A percentile compares a stretch with the other conserved stretches of the same genome.
Evolutionary conservation across 2,113 vertebrate species (phyloP).

Genomic region (Crocuta crocuta): DNA sequence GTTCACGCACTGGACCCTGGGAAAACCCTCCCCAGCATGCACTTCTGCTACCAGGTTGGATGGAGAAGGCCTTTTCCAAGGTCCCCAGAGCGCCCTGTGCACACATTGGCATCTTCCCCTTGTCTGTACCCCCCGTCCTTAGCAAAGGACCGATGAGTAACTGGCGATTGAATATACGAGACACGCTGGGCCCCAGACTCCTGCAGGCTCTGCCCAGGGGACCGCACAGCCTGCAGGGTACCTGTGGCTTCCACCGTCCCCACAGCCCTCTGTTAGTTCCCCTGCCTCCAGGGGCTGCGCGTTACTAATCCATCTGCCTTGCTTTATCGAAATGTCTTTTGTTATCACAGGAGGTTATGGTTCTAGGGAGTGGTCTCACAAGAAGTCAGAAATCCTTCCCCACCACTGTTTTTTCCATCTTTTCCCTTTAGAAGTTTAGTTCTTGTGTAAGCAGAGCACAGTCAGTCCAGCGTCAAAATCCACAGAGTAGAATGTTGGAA

Average conservation of each 20-base stretch:
- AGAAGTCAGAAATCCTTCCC: slow-evolving; percentile 32
- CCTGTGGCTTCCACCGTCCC: not conserved
- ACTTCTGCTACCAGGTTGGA: not conserved
- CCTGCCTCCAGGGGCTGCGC: not conserved
- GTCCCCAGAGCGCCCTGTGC: not conserved
- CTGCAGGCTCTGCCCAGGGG: not conserved
- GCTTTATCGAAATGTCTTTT: not conserved
- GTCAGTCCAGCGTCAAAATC: not conserved
- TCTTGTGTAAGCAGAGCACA: not conserved
- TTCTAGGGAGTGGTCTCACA: not conserved
- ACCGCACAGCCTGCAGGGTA: not conserved
- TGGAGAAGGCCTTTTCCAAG: not conserved
- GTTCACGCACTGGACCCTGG: not conserved
- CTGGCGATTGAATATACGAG: not conserved
- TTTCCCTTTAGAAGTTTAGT: not conserved
- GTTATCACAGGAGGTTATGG: not conserved
- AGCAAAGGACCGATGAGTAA: not conserved
- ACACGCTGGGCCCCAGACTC: not conserved
- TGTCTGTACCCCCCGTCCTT: not conserved
- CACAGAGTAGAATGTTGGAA: not conserved
- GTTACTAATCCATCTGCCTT: not conserved
- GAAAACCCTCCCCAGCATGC: not conserved
- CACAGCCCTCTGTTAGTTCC: not conserved
- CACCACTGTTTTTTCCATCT: fast-evolving
- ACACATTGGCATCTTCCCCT: not conserved